phyloP scores from a whole-genome alignment of 2,888 invertebrate genomes.

The Drosophila mimetica region DNA sequence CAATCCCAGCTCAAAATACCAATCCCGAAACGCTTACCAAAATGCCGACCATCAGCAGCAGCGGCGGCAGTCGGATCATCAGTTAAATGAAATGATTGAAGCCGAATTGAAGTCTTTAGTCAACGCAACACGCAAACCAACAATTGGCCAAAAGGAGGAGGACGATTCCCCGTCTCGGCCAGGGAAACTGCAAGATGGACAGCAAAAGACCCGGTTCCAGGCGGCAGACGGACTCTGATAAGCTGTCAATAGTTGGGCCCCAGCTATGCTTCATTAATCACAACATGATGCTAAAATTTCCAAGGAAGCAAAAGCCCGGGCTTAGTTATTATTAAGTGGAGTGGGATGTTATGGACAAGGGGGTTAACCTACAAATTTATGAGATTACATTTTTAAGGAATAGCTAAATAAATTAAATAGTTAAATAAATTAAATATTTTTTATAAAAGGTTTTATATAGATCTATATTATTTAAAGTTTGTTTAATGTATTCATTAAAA shows the following conservation, averaged over 20 bases:
- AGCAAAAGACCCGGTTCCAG: constrained; percentile 9
- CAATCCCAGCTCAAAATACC: background rate
- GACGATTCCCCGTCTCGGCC: background rate
- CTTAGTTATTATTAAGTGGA: background rate
- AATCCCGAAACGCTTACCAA: constrained; percentile 18
- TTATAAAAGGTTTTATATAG: too few species aligned
- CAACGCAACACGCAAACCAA: constrained; percentile 76
- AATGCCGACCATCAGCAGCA: constrained; percentile 61
- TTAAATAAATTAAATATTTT: background rate
- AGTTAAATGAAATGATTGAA: constrained; percentile 80
- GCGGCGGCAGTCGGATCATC: constrained; percentile 66
- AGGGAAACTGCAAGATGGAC: background rate
- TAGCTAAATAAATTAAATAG: background rate
- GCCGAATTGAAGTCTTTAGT: constrained; percentile 79
- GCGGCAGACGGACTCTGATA: constrained; percentile 54
- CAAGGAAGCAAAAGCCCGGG: constrained; percentile 52
- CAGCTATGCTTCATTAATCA: constrained; percentile 72
- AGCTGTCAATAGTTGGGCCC: constrained; percentile 65
- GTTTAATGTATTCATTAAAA: too few species aligned
- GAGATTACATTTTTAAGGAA: background rate
- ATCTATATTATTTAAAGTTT: too few species aligned
- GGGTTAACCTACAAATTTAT: background rate
- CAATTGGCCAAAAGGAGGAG: constrained; percentile 60
- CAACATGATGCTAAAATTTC: constrained; percentile 74
- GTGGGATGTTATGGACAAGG: constrained; percentile 1